Evolutionary conservation across 23 tunicate species (phyloP), one percentile per base, ranked within the genome.

Genomic region (Styela clava): DNA sequence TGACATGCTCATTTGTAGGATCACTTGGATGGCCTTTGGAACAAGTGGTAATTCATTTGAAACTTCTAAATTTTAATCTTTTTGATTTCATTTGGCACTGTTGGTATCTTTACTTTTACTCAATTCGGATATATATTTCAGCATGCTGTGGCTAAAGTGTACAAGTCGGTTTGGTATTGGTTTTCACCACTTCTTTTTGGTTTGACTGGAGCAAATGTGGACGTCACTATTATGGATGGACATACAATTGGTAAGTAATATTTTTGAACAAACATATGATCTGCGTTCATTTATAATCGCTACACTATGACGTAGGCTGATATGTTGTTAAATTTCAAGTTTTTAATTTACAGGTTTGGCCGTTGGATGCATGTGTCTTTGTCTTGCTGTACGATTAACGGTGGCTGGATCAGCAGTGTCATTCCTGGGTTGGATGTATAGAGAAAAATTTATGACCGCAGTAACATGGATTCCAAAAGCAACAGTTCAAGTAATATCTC

Each of bases 381-480:
- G 90, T 35, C 81, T 86, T 31, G 79, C 85, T 1, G 81, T 86
- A 0, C 63, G 90, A 61, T 80, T 86, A 26, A 79, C 90, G 2
- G 90, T 86, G 20, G 90, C 90, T 7, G 90, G 90, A 16, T 74
- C 78, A 34, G 85, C 90, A 16, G 90, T 86, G 24, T 86, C 90
- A n/a, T 86, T 80, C 52, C 85, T 86, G 36, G 90, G 90, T 3
- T 86, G 90, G 90, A 86, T 77, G 21, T 80, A 86, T 73, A 71
- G 78, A 35, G 90, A 86, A 62, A 86, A 86, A 76, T 86, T 86
- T 72, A 44, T 86, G 64, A 80, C 90, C 3, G 70, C 90, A 20
- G 78, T 86, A 31, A 24, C 85, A 24, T 86, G 90, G 90, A 81
- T 86, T 23, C 90, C 90, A 16, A 86, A 86, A 81, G 90, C 90